Evolutionary conservation across 2,888 invertebrate genomes (phyloP).

Genomic region (Uloborus plumipes): DNA sequence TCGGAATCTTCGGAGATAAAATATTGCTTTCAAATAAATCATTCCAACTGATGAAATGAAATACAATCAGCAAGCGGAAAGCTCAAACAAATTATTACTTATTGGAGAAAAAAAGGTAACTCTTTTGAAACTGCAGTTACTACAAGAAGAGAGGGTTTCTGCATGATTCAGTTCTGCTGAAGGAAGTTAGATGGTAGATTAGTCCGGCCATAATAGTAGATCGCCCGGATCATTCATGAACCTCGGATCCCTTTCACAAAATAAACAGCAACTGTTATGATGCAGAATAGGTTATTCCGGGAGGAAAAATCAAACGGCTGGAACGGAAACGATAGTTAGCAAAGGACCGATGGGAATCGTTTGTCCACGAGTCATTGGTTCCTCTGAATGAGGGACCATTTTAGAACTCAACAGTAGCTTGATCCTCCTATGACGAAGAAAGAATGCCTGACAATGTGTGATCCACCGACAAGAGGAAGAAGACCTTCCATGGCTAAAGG

Average conservation of each 20-base stretch:
- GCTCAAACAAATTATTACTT: too few relatives aligned
- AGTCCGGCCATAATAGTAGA: slow-evolving; percentile 1
- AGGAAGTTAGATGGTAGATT: background rate
- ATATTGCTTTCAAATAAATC: too few relatives aligned
- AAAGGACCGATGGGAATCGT: slow-evolving; percentile 2
- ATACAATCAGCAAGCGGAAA: too few relatives aligned
- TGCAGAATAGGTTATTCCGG: slow-evolving; percentile 22
- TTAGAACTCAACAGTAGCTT: slow-evolving; percentile 16
- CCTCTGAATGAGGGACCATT: slow-evolving; percentile 15
- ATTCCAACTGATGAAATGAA: too few relatives aligned
- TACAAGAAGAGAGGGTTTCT: too few relatives aligned
- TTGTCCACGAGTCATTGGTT: slow-evolving; percentile 45
- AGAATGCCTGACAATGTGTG: slow-evolving; percentile 28
- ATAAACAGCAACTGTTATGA: slow-evolving; percentile 55
- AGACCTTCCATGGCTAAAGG: slow-evolving; percentile 45
- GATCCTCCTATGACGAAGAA: slow-evolving; percentile 9
- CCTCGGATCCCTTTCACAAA: slow-evolving; percentile 19
- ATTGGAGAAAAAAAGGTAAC: too few relatives aligned
- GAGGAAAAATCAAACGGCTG: slow-evolving; percentile 17
- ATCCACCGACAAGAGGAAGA: slow-evolving; percentile 25
- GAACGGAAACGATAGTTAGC: slow-evolving; percentile 24
- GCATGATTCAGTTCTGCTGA: too few relatives aligned
- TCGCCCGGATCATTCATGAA: background rate
- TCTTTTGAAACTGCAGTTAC: too few relatives aligned
- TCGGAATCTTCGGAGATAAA: too few relatives aligned